Base-by-base conservation (phyloP, 2,113 vertebrate genomes). In the Larimichthys polyactis region DNA sequence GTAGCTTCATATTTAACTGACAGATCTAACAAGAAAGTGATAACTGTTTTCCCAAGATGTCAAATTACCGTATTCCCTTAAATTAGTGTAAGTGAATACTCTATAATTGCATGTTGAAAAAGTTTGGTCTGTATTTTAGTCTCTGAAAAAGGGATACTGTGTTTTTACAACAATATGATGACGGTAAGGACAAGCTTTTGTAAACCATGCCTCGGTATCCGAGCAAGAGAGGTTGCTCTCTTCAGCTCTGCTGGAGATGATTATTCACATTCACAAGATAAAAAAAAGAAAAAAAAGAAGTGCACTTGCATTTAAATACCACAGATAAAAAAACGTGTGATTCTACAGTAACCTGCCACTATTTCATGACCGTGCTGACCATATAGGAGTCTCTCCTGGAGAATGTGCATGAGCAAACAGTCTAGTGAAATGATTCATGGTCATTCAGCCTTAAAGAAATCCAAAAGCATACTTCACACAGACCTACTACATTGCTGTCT, bases 351-450 rank as follows among this genome's bases (percentile, higher is more conserved):
- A 12, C 68, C 71, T 44, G 46, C n/a, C 52, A 57, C 59, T 69
- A 64, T 79, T 90, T 84, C 54, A 78, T 40, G 71, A 64, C 68
- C 11, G 46, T 51, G 64, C 71, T 74, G 83, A 68, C 65, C 3
- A 4, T 43, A 57, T 59, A 27, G 63, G 67, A 84, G 84, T 32
- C 83, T 83, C 68, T 83, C 81, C 70, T 43, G 63, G 74, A 64
- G 82, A 60, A 82, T 74, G 73, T 84, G 72, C 55, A 48, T 58
- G 79, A 89, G 80, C 84, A 94, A 92, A 93, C 90, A 92, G 60
- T 82, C 57, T 74, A 4, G 55, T 44, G 70, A 64, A 29, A 51
- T 83, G 86, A 91, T 87, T 92, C 76, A 91, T 40, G 71, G 72
- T 43, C 85, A 78, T 71, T 79, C 58, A 4, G 57, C 67, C 71